These are phyloP conservation scores for Phaethornis superciliosus DNA, from an alignment of 2,113 vertebrate genomes.

Conservation along the genomic window DNA sequence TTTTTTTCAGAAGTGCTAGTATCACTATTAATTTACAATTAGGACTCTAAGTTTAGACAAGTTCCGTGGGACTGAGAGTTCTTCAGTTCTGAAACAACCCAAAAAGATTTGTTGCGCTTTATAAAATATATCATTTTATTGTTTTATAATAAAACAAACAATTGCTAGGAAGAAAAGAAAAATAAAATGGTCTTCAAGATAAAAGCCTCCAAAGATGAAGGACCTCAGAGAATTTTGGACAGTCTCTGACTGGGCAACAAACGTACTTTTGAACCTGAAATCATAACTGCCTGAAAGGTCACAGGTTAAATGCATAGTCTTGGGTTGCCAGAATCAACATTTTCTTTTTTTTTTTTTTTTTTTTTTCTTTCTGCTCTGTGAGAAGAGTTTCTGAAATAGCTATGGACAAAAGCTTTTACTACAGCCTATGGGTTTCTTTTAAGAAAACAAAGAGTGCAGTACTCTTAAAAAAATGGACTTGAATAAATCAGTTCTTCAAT, in stretches of 20 bases:
- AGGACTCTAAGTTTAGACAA: background rate
- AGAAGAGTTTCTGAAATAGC: conserved; percentile 22
- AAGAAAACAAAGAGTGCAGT: conserved; percentile 14
- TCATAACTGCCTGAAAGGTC: background rate
- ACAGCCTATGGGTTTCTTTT: background rate
- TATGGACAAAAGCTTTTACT: conserved; percentile 28
- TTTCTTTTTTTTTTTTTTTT: conserved; percentile 9
- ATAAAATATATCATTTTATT: background rate
- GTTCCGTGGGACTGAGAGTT: background rate
- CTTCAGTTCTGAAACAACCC: background rate
- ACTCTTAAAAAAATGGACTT: background rate
- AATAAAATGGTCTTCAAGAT: background rate
- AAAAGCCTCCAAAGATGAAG: background rate
- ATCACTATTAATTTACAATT: background rate
- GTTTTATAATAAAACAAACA: background rate
- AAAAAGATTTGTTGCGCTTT: background rate
- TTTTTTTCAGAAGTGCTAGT: background rate
- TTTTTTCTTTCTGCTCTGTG: conserved; percentile 2
- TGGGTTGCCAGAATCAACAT: conserved; percentile 36
- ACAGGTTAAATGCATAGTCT: background rate
- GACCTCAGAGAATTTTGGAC: background rate
- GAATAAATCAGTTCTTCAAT: background rate
- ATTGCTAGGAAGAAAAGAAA: background rate
- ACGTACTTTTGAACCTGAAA: background rate
- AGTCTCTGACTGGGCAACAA: background rate